phyloP scores from a whole-genome alignment of 2,113 vertebrate species.

The Capreolus pygargus region DNA sequence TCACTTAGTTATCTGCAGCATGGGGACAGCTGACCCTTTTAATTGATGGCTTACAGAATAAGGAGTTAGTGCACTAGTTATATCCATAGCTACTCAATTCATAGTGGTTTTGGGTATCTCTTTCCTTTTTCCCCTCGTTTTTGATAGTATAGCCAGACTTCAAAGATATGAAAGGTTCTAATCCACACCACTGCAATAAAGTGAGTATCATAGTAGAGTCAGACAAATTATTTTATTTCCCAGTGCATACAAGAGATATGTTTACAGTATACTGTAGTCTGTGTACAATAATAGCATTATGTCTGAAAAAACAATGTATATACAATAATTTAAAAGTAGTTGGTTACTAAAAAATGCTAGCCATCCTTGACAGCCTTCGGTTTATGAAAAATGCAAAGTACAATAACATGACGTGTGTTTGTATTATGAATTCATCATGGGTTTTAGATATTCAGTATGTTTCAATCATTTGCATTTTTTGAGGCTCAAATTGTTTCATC shows the following conservation, averaged over 20 bases:
- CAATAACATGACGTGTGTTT: neutral
- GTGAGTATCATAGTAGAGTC: neutral
- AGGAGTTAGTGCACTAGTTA: neutral
- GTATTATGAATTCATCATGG: neutral
- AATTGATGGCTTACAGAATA: neutral
- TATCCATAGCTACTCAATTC: neutral
- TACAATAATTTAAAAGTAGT: neutral
- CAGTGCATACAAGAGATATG: neutral
- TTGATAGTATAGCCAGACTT: neutral
- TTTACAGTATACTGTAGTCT: neutral
- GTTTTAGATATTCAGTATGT: neutral
- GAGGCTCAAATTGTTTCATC: neutral
- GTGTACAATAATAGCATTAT: neutral
- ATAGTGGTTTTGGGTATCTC: neutral
- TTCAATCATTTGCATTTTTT: neutral
- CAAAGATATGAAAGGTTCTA: neutral
- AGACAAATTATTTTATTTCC: neutral
- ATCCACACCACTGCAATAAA: neutral
- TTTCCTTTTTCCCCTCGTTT: neutral
- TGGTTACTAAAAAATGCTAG: neutral
- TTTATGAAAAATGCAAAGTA: neutral
- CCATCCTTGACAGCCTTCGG: neutral
- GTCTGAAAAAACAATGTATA: neutral
- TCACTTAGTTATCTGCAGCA: neutral
- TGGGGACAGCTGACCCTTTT: neutral